Evolutionary conservation across 2,113 vertebrate species (phyloP).

Genomic region (Ptilorrhoa leucosticta): DNA sequence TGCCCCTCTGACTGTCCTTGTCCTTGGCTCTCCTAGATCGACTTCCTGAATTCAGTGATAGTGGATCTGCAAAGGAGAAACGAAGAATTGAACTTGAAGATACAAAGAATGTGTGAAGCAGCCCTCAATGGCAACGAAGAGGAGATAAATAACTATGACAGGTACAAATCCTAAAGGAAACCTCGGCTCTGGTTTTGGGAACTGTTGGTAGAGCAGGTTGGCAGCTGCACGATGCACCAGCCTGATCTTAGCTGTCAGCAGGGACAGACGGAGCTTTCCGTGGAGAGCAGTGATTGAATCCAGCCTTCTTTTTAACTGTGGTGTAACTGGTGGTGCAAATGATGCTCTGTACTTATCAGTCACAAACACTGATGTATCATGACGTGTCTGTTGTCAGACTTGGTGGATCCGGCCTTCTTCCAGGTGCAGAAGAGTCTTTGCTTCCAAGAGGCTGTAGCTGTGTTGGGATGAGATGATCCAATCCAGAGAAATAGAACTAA

Average conservation of each 20-base stretch:
- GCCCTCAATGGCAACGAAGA: constrained; percentile 89
- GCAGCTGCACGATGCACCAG: neutral
- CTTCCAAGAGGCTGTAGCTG: neutral
- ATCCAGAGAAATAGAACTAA: neutral
- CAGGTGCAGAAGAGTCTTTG: neutral
- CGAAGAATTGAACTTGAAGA: constrained; percentile 83
- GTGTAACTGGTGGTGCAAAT: neutral
- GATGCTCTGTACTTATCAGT: neutral
- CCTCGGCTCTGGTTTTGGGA: neutral
- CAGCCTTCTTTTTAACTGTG: neutral
- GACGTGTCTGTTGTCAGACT: neutral
- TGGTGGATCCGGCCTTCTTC: neutral
- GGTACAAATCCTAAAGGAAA: constrained; percentile 64
- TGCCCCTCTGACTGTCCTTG: neutral
- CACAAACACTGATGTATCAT: rapidly evolving
- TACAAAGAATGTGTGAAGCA: constrained; percentile 91
- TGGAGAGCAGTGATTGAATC: neutral
- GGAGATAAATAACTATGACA: constrained; percentile 83
- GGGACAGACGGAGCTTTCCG: neutral
- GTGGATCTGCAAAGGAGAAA: constrained; percentile 93
- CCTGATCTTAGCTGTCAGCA: neutral
- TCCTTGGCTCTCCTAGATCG: constrained; percentile 74
- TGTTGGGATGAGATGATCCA: neutral
- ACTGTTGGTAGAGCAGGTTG: neutral
- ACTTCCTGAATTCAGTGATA: constrained; percentile 96